These are phyloP conservation scores for Sander lucioperca DNA, from an alignment of 2,113 vertebrate genomes.

Conservation along the genomic window DNA sequence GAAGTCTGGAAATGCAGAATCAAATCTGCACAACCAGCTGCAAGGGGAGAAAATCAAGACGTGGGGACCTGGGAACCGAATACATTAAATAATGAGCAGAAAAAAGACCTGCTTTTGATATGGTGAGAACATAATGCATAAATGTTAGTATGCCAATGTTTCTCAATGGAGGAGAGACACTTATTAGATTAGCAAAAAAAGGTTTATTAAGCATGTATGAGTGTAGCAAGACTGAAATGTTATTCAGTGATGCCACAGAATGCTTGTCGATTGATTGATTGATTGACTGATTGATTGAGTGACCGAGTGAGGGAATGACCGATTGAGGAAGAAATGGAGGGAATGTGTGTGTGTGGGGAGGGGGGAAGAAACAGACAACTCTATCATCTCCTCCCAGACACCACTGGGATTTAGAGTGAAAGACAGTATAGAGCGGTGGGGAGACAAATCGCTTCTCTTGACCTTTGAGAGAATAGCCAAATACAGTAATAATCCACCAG, in stretches of 20 bases:
- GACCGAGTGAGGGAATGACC: constrained; percentile 15
- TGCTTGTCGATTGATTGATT: constrained; percentile 23
- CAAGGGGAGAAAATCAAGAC: constrained; percentile 49
- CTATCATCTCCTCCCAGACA: constrained; percentile 74
- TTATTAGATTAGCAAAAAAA: constrained; percentile 24
- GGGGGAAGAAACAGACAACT: constrained; percentile 37
- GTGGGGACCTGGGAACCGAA: constrained; percentile 23
- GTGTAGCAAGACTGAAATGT: constrained; percentile 15
- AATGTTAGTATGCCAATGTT: constrained; percentile 13
- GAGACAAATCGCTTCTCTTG: constrained; percentile 74
- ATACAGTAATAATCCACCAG: constrained; percentile 72
- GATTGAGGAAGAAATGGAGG: constrained; percentile 1
- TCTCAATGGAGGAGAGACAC: neutral
- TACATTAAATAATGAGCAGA: constrained; percentile 7
- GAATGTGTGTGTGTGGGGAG: neutral
- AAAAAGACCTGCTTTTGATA: constrained; percentile 29
- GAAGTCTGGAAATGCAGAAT: constrained; percentile 71
- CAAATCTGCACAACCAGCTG: constrained; percentile 72
- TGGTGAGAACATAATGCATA: constrained; percentile 15
- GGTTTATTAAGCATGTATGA: no score
- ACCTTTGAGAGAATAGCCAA: constrained; percentile 76
- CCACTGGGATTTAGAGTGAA: constrained; percentile 67
- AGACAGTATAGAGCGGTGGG: constrained; percentile 44
- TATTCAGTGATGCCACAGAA: constrained; percentile 7
- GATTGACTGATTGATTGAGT: constrained; percentile 22